A percentile compares a stretch with the other conserved stretches of the same genome.
phyloP scores from a whole-genome alignment of 2,888 invertebrate species.

The Nezara viridula region DNA sequence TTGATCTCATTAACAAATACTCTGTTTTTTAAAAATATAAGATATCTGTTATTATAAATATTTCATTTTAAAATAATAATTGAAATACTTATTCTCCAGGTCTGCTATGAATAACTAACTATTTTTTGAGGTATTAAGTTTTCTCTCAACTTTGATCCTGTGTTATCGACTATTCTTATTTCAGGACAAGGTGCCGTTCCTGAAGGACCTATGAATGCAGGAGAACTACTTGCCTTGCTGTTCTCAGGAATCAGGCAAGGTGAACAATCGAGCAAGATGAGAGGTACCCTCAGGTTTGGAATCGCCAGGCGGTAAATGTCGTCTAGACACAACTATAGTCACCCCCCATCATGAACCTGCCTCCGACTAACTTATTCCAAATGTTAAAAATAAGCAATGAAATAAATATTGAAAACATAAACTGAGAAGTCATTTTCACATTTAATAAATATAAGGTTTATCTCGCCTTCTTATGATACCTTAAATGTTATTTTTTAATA shows the following conservation, averaged over 20 bases:
- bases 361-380: slow-evolving; percentile 35
- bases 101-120: too few relatives aligned
- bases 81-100: too few relatives aligned
- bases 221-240: slow-evolving; percentile 62
- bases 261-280: slow-evolving; percentile 60
- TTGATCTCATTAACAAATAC: too few relatives aligned
- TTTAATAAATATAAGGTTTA: slow-evolving; percentile 28
- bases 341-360: slow-evolving; percentile 1
- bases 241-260: slow-evolving; percentile 63
- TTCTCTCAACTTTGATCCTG: too few relatives aligned
- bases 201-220: slow-evolving; percentile 60
- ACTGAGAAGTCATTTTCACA: slow-evolving; percentile 42
- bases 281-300: slow-evolving; percentile 62
- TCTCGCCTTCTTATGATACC: slow-evolving; percentile 44
- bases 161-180: not conserved
- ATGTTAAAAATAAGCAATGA: slow-evolving; percentile 36
- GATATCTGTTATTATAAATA: too few relatives aligned
- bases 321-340: slow-evolving; percentile 13
- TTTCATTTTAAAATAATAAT: too few relatives aligned
- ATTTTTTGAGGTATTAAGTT: too few relatives aligned
- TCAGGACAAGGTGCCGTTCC: slow-evolving; percentile 7
- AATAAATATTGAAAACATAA: slow-evolving; percentile 36
- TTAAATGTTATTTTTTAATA: slow-evolving; percentile 48
- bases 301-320: slow-evolving; percentile 62
- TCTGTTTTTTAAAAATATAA: too few relatives aligned